Percentiles rank a stretch among this genome's conserved stretches.
Evolutionary conservation across 2,113 vertebrate genomes (phyloP).

Genomic region (Saimiri boliviensis): DNA sequence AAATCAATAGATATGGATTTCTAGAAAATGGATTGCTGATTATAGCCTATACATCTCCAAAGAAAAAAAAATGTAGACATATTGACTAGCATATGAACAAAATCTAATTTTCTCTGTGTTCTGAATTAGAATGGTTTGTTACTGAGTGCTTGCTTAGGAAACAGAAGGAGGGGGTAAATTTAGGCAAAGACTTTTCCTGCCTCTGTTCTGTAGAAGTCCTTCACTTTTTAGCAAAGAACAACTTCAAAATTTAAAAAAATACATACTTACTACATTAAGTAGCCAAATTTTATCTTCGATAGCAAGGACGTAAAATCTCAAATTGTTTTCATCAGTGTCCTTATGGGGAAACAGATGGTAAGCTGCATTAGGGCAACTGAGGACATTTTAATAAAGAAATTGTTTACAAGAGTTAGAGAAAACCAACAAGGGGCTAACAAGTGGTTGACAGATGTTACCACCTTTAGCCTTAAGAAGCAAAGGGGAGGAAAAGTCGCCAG

Average conservation of each 20-base stretch:
- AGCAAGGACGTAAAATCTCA: neutral
- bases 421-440: neutral
- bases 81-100: neutral
- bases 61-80: neutral
- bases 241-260: neutral
- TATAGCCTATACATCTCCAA: neutral
- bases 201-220: constrained; percentile 6
- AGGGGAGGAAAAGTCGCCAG: neutral
- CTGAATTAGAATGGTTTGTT: constrained; percentile 41
- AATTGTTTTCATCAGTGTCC: neutral
- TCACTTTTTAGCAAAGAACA: constrained; percentile 11
- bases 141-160: neutral
- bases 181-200: neutral
- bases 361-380: neutral
- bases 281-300: constrained; percentile 14
- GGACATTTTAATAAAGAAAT: constrained; percentile 4
- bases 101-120: constrained; percentile 35
- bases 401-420: neutral
- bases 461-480: neutral
- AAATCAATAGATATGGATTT: neutral
- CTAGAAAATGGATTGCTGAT: constrained; percentile 16
- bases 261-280: neutral
- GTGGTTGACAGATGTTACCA: neutral
- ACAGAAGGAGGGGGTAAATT: constrained; percentile 50
- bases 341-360: neutral